Base-by-base conservation (phyloP, 2,797 vertebrate species). In the Coranthus polyacanthus region DNA sequence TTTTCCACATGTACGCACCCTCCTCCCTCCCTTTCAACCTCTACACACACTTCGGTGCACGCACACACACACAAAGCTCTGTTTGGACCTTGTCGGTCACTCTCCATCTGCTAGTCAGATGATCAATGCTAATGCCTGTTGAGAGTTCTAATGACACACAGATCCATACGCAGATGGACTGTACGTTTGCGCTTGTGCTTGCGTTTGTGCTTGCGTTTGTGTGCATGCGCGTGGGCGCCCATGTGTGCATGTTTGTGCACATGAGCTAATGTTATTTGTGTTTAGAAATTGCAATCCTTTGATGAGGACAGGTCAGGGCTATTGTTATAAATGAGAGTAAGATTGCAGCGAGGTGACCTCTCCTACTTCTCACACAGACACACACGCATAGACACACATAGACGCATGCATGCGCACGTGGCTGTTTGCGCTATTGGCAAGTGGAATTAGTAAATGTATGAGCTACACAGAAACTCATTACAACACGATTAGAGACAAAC, bases 381-480 rank as follows among this genome's bases (percentile, higher is more conserved):
- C 66, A 46, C 60, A 45, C 73, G 36, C 56, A 13, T 59, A 69
- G 52, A 81, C 60, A 45, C 73, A 38, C 56, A 13, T 59, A 69
- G 52, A 81, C 84, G 81, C 82, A 78, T 17, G 36, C 60, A 65
- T 79, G 69, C 78, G 4, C 87, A 82, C 74, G 71, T 89, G 84
- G 87, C 82, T 87, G 86, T 90, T 92, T 89, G 79, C 77, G 69
- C 89, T 94, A 94, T 94, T 94, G 93, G 90, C 91, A 92, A 87
- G 86, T 88, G 76, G 93, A 93, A 94, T 93, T 89, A 93, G 91
- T 89, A 89, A 93, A 93, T 93, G 91, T 93, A 92, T 90, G 87
- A 93, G 91, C 92, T 91, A 92, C 88, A 92, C 89, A 88, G 88
- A 91, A 93, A 92, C 92, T 93, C 92, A 94, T 94, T 94, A 94